Conservation (phyloP, 2,797 vertebrate species). For the Chanos chanos region DNA sequence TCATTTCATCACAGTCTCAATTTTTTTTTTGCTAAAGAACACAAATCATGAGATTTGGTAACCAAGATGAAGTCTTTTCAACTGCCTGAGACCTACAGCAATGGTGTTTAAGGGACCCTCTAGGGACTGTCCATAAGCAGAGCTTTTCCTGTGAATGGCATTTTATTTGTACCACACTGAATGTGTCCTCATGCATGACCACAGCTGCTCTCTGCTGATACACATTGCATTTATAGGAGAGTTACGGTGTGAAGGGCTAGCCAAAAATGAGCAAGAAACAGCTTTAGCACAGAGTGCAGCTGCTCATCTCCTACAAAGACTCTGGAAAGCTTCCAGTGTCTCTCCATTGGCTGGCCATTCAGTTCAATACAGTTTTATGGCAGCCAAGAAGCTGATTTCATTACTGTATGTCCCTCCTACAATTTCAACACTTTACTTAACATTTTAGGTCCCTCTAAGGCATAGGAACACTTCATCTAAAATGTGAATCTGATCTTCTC, state of each 20-base stretch:
- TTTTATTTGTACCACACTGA: constrained; percentile 43
- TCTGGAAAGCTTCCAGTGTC: constrained; percentile 46
- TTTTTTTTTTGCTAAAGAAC: too few species aligned
- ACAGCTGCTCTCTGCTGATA: constrained; percentile 52
- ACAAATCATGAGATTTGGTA: not conserved
- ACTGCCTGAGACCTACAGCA: constrained; percentile 48
- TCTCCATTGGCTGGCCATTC: constrained; percentile 23
- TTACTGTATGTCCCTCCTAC: not conserved
- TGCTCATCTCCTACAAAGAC: constrained; percentile 39
- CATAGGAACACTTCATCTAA: too few species aligned
- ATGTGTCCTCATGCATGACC: constrained; percentile 53
- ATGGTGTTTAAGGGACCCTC: constrained; percentile 47
- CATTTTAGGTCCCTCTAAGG: too few species aligned
- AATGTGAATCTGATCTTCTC: too few species aligned
- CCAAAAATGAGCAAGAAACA: constrained; percentile 44
- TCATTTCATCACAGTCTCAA: too few species aligned
- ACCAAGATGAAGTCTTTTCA: not conserved
- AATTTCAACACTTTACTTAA: too few species aligned
- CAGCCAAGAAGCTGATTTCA: constrained; percentile 8
- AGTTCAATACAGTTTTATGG: not conserved
- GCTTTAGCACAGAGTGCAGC: constrained; percentile 46
- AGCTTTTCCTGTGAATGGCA: constrained; percentile 50
- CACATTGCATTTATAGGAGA: constrained; percentile 43
- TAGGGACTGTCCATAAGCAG: constrained; percentile 44
- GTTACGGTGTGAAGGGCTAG: constrained; percentile 26